Percentiles rank a stretch among this genome's conserved stretches.
Evolutionary conservation across 1,140 invertebrate species (phyloP).

Genomic region (Orius insidiosus): DNA sequence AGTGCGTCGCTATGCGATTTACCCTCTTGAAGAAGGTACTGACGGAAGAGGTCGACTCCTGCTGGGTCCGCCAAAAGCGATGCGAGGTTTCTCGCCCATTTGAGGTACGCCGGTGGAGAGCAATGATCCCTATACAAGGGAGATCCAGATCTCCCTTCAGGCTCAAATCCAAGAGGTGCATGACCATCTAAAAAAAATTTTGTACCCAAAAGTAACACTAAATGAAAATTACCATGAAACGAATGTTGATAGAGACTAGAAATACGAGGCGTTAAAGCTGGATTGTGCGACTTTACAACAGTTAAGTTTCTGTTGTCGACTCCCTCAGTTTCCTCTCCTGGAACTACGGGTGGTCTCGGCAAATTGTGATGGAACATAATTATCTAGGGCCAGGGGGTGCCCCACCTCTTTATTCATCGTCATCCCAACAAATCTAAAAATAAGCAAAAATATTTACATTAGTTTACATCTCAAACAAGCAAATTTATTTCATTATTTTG

Average conservation of each 20-base stretch:
- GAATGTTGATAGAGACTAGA: slow-evolving; percentile 14
- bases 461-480: no score
- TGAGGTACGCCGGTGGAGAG: slow-evolving; percentile 58
- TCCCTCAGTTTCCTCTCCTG: slow-evolving; percentile 17
- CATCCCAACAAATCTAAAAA: slow-evolving; percentile 14
- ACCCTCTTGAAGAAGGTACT: slow-evolving; percentile 65
- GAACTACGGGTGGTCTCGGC: slow-evolving; percentile 31
- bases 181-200: slow-evolving; percentile 26
- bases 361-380: slow-evolving; percentile 32
- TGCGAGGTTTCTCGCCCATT: slow-evolving; percentile 70
- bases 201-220: neutral
- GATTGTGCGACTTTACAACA: slow-evolving; percentile 1
- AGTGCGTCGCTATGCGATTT: slow-evolving; percentile 56
- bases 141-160: slow-evolving; percentile 25
- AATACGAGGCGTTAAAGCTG: slow-evolving; percentile 13
- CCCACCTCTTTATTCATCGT: slow-evolving; percentile 10
- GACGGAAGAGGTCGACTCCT: slow-evolving; percentile 67
- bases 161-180: slow-evolving; percentile 34
- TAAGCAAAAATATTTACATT: neutral
- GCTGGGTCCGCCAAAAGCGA: slow-evolving; percentile 66
- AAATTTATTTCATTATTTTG: no score
- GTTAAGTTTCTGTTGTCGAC: neutral
- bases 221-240: slow-evolving; percentile 6
- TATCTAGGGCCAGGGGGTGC: slow-evolving; percentile 14
- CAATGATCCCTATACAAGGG: slow-evolving; percentile 26